These are phyloP conservation scores for Parazoanthus atlanticus DNA, from an alignment of 92 coral and sea anemone genomes.

Conservation along the genomic window DNA sequence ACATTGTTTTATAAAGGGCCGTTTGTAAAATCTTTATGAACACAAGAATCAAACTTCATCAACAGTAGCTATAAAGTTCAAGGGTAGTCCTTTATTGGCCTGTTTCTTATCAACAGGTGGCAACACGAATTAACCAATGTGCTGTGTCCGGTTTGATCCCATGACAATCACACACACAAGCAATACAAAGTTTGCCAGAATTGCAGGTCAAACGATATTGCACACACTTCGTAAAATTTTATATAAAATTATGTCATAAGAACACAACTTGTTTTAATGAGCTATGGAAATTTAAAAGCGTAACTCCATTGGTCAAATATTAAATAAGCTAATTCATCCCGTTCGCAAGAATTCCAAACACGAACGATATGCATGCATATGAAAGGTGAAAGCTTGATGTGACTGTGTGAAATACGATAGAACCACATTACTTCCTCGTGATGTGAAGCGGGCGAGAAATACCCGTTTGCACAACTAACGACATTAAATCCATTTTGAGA, in stretches of 20 bases:
- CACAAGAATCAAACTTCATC: no score
- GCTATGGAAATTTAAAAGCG: neutral
- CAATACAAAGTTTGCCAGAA: neutral
- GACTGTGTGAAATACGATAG: neutral
- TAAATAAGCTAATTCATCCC: neutral
- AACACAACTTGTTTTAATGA: neutral
- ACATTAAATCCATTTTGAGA: neutral
- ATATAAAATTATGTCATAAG: neutral
- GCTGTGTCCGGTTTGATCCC: neutral
- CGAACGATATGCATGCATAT: neutral
- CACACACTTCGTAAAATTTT: neutral
- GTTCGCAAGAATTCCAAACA: slow-evolving; percentile 3
- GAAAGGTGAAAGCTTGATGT: neutral
- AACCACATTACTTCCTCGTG: neutral
- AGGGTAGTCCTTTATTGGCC: neutral
- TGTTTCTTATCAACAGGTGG: neutral
- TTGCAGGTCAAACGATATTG: neutral
- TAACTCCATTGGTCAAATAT: neutral
- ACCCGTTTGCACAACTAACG: neutral
- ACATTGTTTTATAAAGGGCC: no score
- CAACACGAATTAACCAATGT: neutral
- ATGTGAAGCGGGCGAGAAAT: neutral
- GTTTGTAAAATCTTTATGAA: no score
- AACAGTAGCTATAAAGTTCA: no score
- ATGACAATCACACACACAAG: neutral